A percentile compares a stretch with the other conserved stretches of the same genome.
Evolutionary conservation across 2,888 invertebrate genomes (phyloP).

Genomic region (Napeogenes sylphis): DNA sequence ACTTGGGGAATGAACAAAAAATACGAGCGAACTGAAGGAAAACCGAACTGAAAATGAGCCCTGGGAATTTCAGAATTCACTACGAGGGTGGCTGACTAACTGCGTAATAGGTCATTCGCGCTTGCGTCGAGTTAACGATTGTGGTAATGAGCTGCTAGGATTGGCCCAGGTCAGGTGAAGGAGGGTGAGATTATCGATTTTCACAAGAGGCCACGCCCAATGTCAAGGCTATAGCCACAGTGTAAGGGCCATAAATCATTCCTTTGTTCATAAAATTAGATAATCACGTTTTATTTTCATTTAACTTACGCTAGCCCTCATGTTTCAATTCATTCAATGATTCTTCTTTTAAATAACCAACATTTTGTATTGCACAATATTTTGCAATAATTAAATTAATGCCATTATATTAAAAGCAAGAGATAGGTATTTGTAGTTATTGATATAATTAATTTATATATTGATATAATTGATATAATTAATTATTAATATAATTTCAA

Average conservation of each 20-base stretch:
- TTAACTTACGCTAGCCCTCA: too few species aligned
- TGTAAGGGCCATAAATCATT: slow-evolving; percentile 3
- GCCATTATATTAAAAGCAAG: too few species aligned
- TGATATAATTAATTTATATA: too few species aligned
- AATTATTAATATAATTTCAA: too few species aligned
- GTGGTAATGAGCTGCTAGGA: neutral
- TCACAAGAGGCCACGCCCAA: slow-evolving; percentile 18
- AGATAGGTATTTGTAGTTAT: too few species aligned
- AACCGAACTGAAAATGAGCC: slow-evolving; percentile 30
- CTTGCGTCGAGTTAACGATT: slow-evolving; percentile 20
- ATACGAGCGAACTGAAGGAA: slow-evolving; percentile 25
- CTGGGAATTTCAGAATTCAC: slow-evolving; percentile 11
- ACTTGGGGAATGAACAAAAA: slow-evolving; percentile 13
- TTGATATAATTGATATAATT: too few species aligned
- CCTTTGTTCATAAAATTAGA: slow-evolving; percentile 1
- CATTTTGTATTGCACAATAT: too few species aligned
- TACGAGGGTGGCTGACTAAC: neutral
- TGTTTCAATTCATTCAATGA: too few species aligned
- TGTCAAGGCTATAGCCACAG: slow-evolving; percentile 23
- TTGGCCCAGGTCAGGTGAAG: slow-evolving; percentile 13
- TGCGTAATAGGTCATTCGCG: slow-evolving; percentile 13
- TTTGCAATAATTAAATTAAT: too few species aligned
- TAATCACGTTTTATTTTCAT: too few species aligned
- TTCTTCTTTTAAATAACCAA: too few species aligned
- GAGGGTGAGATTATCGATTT: slow-evolving; percentile 22